A percentile compares a stretch with the other conserved stretches of the same genome.
These are phyloP conservation scores for Eupleurogrammus muticus DNA, from an alignment of 2,797 vertebrate species.

Conservation along the genomic window DNA sequence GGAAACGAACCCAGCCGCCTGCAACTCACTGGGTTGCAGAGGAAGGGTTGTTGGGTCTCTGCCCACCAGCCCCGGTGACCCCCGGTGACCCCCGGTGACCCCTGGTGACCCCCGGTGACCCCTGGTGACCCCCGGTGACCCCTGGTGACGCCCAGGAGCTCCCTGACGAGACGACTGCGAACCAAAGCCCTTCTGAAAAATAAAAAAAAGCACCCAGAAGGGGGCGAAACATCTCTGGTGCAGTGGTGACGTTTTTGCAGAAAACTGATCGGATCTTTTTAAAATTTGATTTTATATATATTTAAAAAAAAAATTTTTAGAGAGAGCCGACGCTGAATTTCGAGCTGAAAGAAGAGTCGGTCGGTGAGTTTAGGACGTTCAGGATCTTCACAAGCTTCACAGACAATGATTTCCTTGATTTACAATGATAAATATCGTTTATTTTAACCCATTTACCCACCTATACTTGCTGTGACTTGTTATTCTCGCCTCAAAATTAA, in stretches of 20 bases:
- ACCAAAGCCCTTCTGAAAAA: conserved; percentile 67
- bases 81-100: conserved; percentile 66
- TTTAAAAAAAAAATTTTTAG: too few relatives aligned
- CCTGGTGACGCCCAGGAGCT: conserved; percentile 66
- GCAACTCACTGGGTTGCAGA: conserved; percentile 58
- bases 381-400: conserved; percentile 40
- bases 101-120: conserved; percentile 63
- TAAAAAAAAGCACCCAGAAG: conserved; percentile 46
- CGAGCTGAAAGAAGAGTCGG: conserved; percentile 17
- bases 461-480: too few relatives aligned
- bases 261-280: conserved; percentile 39
- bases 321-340: conserved; percentile 22
- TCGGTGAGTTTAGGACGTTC: conserved; percentile 14
- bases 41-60: conserved; percentile 75
- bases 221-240: conserved; percentile 53
- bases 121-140: conserved; percentile 67
- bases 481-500: too few relatives aligned
- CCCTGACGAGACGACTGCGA: conserved; percentile 62
- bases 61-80: conserved; percentile 79
- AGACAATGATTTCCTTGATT: conserved; percentile 38
- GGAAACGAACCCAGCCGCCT: conserved; percentile 49
- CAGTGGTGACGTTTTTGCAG: conserved; percentile 44
- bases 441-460: too few relatives aligned
- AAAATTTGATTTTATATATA: too few relatives aligned
- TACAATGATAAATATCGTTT: conserved; percentile 40